Base-by-base conservation (phyloP, 1,140 invertebrate species). In the Zaprionus vittiger region DNA sequence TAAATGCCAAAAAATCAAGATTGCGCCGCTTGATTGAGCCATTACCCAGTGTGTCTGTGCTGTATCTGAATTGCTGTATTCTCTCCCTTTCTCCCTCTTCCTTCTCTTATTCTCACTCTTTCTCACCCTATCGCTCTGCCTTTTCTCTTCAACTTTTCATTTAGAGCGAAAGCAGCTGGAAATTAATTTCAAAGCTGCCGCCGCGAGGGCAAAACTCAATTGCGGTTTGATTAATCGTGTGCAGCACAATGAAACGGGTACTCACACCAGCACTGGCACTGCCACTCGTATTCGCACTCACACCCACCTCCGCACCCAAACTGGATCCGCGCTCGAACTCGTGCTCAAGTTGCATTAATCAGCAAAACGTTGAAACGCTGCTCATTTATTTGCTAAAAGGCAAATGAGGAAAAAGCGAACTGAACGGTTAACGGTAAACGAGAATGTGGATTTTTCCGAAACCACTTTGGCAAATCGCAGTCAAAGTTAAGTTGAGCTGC, bases 361-460 rank as follows among this genome's bases (percentile, higher is more conserved):
- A 89, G 85, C 81, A 65, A 73, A 76, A 28, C 75, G 71, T 66
- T 79, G 79, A 81, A 79, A 52, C 81, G 78, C 75, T 90, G 84
- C 85, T 89, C 84, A 89, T 89, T 89, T 89, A 87, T 87, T 87
- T 79, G 84, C 81, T 75, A 84, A 78, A 84, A 82, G 80, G 78
- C 81, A 89, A 83, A 89, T 89, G 87, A 81, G 65, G 61, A 66
- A 55, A 75, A 54, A 57, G 54, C 14, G 24, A 57, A 74, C 41
- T 17, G 41, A 31, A 54, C 28, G 24, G 49, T 34, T 47, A 55
- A 64, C 34, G 31, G 24, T 61, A 38, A 62, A 49, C 56, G 59
- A 59, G 49, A 73, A 52, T 66, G 62, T 55, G 63, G 67, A 76
- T 57, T 75, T 76, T 76, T 76, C 37, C 55, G 74, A 79, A 80